These are phyloP conservation scores for Corapipo altera DNA, from an alignment of 2,113 vertebrate genomes.

Conservation along the genomic window DNA sequence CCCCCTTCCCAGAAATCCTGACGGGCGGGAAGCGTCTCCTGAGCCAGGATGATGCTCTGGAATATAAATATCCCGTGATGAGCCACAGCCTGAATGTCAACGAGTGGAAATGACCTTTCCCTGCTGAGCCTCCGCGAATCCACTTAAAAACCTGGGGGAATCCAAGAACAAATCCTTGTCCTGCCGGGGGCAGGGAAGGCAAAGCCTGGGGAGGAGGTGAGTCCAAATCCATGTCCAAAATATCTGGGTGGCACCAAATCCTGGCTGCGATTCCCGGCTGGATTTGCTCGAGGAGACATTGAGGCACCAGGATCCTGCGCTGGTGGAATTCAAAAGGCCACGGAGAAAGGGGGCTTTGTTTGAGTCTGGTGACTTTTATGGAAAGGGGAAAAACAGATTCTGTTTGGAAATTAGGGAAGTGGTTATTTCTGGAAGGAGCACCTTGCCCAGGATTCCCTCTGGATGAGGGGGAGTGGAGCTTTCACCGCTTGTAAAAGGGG, in stretches of 20 bases:
- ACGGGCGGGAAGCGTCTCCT: neutral
- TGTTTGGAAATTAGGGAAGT: slow-evolving; percentile 38
- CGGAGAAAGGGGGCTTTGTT: slow-evolving; percentile 14
- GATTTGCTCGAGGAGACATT: slow-evolving; percentile 59
- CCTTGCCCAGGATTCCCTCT: neutral
- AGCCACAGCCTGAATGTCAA: slow-evolving; percentile 37
- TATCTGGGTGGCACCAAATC: slow-evolving; percentile 46
- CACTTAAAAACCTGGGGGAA: neutral
- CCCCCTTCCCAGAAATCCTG: slow-evolving; percentile 42
- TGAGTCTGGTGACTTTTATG: slow-evolving; percentile 20
- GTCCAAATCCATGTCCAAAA: slow-evolving; percentile 43
- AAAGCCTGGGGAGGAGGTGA: neutral
- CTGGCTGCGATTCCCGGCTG: slow-evolving; percentile 37
- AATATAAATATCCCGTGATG: neutral
- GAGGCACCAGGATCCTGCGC: slow-evolving; percentile 59
- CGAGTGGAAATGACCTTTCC: slow-evolving; percentile 60
- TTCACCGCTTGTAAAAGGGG: neutral
- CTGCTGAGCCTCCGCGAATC: neutral
- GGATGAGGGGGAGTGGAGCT: neutral
- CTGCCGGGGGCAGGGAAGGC: neutral
- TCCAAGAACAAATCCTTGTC: neutral
- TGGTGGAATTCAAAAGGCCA: neutral
- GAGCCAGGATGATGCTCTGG: neutral
- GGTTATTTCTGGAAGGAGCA: slow-evolving; percentile 47
- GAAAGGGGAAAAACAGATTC: slow-evolving; percentile 22